Evolutionary conservation across 2,797 vertebrate genomes (phyloP).

Genomic region (Chaenodraco wilsoni): DNA sequence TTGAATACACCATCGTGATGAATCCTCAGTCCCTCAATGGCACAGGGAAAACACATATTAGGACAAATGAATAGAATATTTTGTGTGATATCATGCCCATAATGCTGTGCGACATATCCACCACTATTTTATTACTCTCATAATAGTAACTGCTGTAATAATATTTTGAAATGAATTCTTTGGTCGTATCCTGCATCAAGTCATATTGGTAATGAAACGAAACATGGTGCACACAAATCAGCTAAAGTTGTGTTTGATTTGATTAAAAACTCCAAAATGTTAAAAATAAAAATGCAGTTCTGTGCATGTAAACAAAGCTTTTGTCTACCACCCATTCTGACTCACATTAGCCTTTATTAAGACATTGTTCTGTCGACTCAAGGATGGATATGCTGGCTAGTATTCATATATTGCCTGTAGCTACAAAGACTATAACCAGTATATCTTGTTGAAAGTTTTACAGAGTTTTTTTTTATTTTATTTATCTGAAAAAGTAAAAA

Average conservation of each 20-base stretch:
- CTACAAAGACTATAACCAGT: constrained; percentile 39
- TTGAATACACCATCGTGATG: constrained; percentile 15
- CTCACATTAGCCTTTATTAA: constrained; percentile 40
- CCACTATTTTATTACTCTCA: background rate
- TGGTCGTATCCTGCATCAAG: background rate
- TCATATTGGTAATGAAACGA: background rate
- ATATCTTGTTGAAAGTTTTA: constrained; percentile 42
- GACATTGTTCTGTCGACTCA: constrained; percentile 53
- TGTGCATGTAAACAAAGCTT: constrained; percentile 31
- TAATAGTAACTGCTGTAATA: background rate
- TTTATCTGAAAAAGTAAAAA: constrained; percentile 47
- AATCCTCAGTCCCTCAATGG: background rate
- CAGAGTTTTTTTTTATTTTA: constrained; percentile 38
- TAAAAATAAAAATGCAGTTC: constrained; percentile 3
- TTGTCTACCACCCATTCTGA: constrained; percentile 4
- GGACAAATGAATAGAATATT: too few species aligned
- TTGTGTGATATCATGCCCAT: background rate
- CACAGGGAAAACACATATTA: background rate
- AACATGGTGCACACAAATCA: background rate
- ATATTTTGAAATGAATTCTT: background rate
- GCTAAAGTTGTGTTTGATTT: background rate
- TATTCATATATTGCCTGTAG: constrained; percentile 39
- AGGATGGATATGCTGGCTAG: constrained; percentile 42
- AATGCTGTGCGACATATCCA: background rate
- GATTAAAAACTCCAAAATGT: background rate